Evolutionary conservation across 2,797 vertebrate species (phyloP).

Genomic region (Odontamblyopus lacepedii): DNA sequence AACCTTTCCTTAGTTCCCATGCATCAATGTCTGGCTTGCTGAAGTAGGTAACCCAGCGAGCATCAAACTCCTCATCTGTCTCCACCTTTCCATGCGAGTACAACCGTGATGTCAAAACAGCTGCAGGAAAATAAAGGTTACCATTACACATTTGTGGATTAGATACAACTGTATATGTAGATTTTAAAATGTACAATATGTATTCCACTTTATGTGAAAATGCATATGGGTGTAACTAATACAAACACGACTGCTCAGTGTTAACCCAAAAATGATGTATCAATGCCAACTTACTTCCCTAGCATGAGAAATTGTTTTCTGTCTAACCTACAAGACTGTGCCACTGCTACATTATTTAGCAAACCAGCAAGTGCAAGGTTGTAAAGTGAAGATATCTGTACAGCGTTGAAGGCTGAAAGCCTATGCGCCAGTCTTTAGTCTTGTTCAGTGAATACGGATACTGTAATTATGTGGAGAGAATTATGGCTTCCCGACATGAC

Average conservation of each 20-base stretch:
- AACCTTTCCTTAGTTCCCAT: slow-evolving; percentile 98
- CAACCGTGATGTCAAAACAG: slow-evolving; percentile 79
- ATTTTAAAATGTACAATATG: not conserved
- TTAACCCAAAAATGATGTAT: slow-evolving; percentile 34
- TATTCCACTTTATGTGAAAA: not conserved
- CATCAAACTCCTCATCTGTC: slow-evolving; percentile 97
- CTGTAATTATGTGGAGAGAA: not conserved
- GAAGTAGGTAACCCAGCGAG: slow-evolving; percentile 97
- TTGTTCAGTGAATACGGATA: not conserved
- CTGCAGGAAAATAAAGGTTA: slow-evolving; percentile 45
- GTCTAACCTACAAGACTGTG: slow-evolving; percentile 7
- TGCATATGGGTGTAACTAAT: not conserved
- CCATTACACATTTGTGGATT: not conserved
- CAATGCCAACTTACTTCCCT: slow-evolving; percentile 24
- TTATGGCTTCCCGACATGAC: not conserved
- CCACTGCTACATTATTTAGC: not conserved
- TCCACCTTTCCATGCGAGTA: slow-evolving; percentile 92
- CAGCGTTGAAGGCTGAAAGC: too few species aligned
- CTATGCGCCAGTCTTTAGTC: too few species aligned
- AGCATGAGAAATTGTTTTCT: slow-evolving; percentile 10
- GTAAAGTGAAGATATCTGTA: too few species aligned
- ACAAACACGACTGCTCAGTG: not conserved
- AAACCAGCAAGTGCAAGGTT: not conserved
- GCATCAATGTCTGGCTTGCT: slow-evolving; percentile 95
- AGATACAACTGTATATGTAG: too few species aligned